A percentile compares a stretch with the other conserved stretches of the same genome.
phyloP scores from a whole-genome alignment of 2,888 invertebrate species.

The Labia minor region DNA sequence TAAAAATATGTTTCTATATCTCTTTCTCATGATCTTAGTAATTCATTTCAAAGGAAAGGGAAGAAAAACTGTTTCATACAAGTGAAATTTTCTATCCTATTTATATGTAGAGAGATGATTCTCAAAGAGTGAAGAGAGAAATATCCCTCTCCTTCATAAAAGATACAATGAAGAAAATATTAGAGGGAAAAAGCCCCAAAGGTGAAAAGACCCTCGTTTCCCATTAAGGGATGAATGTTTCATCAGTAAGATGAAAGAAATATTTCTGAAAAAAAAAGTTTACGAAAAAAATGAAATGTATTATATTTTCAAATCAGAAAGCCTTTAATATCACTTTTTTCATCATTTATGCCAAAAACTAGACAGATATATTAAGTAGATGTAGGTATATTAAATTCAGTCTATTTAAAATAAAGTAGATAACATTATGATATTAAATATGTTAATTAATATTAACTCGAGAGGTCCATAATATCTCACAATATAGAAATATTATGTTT shows the following conservation, averaged over 20 bases:
- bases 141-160: background rate
- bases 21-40: too few species aligned
- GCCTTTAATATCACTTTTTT: background rate
- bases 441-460: too few species aligned
- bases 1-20: too few species aligned
- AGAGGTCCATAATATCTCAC: too few species aligned
- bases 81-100: background rate
- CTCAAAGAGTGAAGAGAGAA: background rate
- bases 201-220: background rate
- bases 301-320: background rate
- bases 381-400: too few species aligned
- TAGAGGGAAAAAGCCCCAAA: constrained; percentile 3
- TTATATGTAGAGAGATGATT: background rate
- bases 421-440: too few species aligned
- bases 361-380: too few species aligned
- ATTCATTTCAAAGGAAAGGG: too few species aligned
- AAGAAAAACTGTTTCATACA: too few species aligned
- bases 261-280: background rate
- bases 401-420: too few species aligned
- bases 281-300: background rate
- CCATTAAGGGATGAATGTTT: constrained; percentile 7
- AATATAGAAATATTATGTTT: too few species aligned
- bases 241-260: constrained; percentile 13
- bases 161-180: constrained; percentile 13
- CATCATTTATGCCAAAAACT: background rate